These are phyloP conservation scores for Anneissia japonica DNA, from an alignment of 35 echinoderm and acorn worm species.

Conservation along the genomic window DNA sequence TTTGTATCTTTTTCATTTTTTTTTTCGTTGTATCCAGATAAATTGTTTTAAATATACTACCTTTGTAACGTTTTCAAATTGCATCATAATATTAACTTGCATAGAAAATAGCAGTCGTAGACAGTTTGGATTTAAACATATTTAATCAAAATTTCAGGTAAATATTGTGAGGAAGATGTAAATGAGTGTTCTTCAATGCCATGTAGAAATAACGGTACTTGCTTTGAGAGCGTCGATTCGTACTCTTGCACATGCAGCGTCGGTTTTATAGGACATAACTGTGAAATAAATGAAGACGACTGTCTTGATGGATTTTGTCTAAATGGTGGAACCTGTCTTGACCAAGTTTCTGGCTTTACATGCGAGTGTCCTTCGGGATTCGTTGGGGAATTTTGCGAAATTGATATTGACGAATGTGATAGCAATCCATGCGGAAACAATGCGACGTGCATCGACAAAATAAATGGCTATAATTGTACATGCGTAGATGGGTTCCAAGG, in stretches of 20 bases:
- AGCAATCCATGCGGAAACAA: background rate
- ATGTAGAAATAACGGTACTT: conserved; percentile 71
- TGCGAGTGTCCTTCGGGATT: background rate
- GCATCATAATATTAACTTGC: too few relatives aligned
- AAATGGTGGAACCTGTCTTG: conserved; percentile 13
- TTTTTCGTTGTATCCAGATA: too few relatives aligned
- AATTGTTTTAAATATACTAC: too few relatives aligned
- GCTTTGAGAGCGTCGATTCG: conserved; percentile 41
- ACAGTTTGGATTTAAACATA: too few relatives aligned
- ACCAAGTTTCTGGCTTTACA: background rate
- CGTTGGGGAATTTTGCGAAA: conserved; percentile 1
- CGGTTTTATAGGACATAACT: conserved; percentile 4
- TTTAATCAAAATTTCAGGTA: background rate
- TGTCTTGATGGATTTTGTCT: background rate
- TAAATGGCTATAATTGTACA: background rate
- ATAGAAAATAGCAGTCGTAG: too few relatives aligned
- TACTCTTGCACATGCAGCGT: conserved; percentile 38
- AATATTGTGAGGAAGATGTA: conserved; percentile 43
- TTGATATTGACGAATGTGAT: background rate
- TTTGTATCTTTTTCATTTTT: too few relatives aligned
- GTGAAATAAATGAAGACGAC: conserved; percentile 19
- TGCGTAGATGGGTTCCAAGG: conserved; percentile 1
- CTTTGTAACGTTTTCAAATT: too few relatives aligned
- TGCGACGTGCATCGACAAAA: background rate
- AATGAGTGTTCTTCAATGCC: conserved; percentile 71